Evolutionary conservation across 2,888 invertebrate species (phyloP).

Genomic region (Lagria hirta): DNA sequence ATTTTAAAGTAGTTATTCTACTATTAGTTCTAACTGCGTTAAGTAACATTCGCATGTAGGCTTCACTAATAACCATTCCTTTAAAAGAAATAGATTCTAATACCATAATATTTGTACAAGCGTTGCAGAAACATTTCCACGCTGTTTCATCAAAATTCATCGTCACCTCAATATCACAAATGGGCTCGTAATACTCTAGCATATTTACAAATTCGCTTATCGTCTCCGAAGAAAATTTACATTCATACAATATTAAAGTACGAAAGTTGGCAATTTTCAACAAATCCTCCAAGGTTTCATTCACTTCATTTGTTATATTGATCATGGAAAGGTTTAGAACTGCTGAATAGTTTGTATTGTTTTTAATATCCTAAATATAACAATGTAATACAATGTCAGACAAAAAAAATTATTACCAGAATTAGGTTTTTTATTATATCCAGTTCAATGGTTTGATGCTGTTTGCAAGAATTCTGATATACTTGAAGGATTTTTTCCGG

Average conservation of each 20-base stretch:
- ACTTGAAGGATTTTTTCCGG: slow-evolving; percentile 39
- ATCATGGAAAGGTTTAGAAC: slow-evolving; percentile 43
- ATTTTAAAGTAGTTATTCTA: slow-evolving; percentile 45
- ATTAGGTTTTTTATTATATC: slow-evolving; percentile 42
- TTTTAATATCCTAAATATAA: slow-evolving; percentile 45
- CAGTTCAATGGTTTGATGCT: slow-evolving; percentile 43
- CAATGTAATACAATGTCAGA: background rate
- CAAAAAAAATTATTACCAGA: slow-evolving; percentile 26
- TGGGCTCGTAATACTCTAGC: slow-evolving; percentile 48
- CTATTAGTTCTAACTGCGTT: slow-evolving; percentile 41
- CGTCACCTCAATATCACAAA: slow-evolving; percentile 44
- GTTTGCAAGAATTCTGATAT: slow-evolving; percentile 43
- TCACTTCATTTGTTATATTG: slow-evolving; percentile 46
- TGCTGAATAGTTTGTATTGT: slow-evolving; percentile 48
- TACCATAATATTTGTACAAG: slow-evolving; percentile 40
- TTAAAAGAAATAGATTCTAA: slow-evolving; percentile 45
- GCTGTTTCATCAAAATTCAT: slow-evolving; percentile 45
- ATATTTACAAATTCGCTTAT: slow-evolving; percentile 48
- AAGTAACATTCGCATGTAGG: slow-evolving; percentile 43
- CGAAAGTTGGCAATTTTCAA: slow-evolving; percentile 48
- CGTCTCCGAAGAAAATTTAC: slow-evolving; percentile 45
- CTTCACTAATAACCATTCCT: slow-evolving; percentile 44
- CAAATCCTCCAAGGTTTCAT: slow-evolving; percentile 48
- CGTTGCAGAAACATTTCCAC: slow-evolving; percentile 46
- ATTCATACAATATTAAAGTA: slow-evolving; percentile 43